Evolutionary conservation across 2,113 vertebrate species (phyloP).

Genomic region (Carassius auratus): DNA sequence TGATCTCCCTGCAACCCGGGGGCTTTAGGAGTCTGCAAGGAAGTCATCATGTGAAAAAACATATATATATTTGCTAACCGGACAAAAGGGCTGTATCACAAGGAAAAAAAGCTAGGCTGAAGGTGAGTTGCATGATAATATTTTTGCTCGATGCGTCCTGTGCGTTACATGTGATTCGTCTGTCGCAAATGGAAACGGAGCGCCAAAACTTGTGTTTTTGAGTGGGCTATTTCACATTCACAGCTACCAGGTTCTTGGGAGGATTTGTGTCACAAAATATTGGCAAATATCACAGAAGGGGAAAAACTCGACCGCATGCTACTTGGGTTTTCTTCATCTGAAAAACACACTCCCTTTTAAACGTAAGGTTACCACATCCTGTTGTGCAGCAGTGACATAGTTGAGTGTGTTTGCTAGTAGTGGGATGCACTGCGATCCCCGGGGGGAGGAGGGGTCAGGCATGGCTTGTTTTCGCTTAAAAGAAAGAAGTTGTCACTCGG

Average conservation of each 20-base stretch:
- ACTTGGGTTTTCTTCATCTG: conserved; percentile 12
- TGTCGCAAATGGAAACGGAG: conserved; percentile 44
- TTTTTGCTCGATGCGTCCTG: background rate
- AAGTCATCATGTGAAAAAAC: conserved; percentile 78
- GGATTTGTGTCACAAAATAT: background rate
- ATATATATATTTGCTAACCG: conserved; percentile 63
- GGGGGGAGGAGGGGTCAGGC: conserved; percentile 65
- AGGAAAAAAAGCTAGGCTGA: conserved; percentile 62
- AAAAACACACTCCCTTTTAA: conserved; percentile 64
- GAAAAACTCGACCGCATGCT: conserved; percentile 34
- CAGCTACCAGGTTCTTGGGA: conserved; percentile 9
- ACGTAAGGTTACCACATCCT: conserved; percentile 75
- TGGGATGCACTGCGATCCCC: conserved; percentile 63
- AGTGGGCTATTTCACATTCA: conserved; percentile 35
- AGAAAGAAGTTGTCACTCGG: conserved; percentile 77
- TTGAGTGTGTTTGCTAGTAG: conserved; percentile 53
- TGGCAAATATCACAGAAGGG: background rate
- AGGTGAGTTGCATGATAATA: conserved; percentile 69
- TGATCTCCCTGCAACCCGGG: conserved; percentile 63
- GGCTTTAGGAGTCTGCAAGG: conserved; percentile 72
- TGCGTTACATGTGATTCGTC: background rate
- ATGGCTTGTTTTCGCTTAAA: conserved; percentile 62
- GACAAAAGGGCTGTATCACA: conserved; percentile 74
- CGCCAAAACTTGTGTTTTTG: conserved; percentile 67
- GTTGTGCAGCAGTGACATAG: conserved; percentile 70